A percentile compares a stretch with the other conserved stretches of the same genome.
phyloP scores from a whole-genome alignment of 2,797 vertebrate species.

The Glossophaga mutica region DNA sequence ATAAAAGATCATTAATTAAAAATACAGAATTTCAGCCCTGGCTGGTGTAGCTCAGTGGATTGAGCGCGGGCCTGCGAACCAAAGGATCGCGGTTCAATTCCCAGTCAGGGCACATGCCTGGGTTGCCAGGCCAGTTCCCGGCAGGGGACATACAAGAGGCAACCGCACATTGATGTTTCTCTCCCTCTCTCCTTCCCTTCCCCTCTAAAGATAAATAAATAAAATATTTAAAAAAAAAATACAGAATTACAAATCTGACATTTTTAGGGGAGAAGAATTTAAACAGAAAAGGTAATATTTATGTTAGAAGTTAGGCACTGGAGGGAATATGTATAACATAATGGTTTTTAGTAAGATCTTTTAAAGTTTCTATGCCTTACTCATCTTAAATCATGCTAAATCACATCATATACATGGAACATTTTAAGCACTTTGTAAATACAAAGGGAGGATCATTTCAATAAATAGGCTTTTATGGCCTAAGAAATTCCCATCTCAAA shows the following conservation, averaged over 20 bases:
- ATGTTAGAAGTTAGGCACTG: neutral
- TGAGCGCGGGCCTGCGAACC: no score
- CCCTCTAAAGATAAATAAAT: no score
- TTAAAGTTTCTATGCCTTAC: neutral
- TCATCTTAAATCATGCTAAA: neutral
- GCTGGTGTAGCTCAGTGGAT: no score
- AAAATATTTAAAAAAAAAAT: no score
- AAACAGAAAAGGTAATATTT: neutral
- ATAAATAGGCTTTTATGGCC: neutral
- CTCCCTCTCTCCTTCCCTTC: no score
- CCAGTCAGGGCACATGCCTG: no score
- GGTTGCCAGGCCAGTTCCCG: no score
- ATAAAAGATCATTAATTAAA: neutral
- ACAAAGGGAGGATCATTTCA: neutral
- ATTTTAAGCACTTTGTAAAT: slow-evolving; percentile 24
- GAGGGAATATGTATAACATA: neutral
- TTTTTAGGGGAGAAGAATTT: neutral
- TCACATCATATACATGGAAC: neutral
- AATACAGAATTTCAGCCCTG: neutral
- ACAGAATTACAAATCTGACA: neutral
- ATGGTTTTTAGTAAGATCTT: neutral
- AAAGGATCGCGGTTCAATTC: no score
- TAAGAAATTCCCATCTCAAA: slow-evolving; percentile 5
- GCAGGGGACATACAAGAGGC: no score
- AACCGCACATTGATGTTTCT: no score